Percentiles rank a stretch among this genome's conserved stretches.
Evolutionary conservation across 2,888 invertebrate genomes (phyloP).

Genomic region (Erpobdella octoculata): DNA sequence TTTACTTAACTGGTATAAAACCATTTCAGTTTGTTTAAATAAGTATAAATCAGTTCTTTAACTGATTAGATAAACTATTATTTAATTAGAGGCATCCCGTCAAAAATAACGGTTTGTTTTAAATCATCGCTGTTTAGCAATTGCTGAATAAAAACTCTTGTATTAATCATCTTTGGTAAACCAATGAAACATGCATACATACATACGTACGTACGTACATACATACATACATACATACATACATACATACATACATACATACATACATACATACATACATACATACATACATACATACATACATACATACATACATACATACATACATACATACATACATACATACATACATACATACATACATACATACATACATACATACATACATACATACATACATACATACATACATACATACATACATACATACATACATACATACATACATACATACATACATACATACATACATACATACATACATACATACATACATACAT

Average conservation of each 20-base stretch:
- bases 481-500: constrained; percentile 1
- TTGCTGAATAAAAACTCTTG: too few relatives aligned
- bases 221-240: not conserved
- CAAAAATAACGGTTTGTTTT: too few relatives aligned
- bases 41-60: not conserved
- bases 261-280: constrained; percentile 1
- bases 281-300: constrained; percentile 1
- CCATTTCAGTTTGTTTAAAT: too few relatives aligned
- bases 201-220: constrained; percentile 1
- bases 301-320: not conserved
- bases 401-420: not conserved
- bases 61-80: not conserved
- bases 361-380: constrained; percentile 1
- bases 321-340: constrained; percentile 1
- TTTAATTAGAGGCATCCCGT: too few relatives aligned
- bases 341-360: constrained; percentile 1
- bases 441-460: constrained; percentile 1
- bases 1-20: not conserved
- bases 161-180: too few relatives aligned
- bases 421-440: not conserved
- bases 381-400: constrained; percentile 1
- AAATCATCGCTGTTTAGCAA: too few relatives aligned
- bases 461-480: not conserved
- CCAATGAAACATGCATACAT: constrained; percentile 1
- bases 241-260: not conserved